These are phyloP conservation scores for Lampris megalopsis DNA, from an alignment of 2,113 vertebrate genomes.

Conservation along the genomic window DNA sequence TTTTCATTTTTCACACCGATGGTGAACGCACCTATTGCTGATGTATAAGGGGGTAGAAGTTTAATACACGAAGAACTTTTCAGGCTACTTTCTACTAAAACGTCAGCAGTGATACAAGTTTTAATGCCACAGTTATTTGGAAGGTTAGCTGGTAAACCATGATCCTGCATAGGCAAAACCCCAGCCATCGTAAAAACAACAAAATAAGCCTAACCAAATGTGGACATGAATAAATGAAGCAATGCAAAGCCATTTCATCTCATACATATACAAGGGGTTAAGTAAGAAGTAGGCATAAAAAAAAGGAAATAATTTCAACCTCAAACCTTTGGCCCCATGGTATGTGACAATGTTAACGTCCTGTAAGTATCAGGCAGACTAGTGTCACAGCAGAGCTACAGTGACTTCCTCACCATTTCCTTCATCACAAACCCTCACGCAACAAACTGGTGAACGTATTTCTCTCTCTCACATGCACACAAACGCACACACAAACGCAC, in stretches of 20 bases:
- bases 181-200: background rate
- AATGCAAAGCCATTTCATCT: background rate
- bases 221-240: constrained; percentile 29
- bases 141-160: constrained; percentile 2
- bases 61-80: no score
- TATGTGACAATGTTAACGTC: no score
- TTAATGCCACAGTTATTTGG: constrained; percentile 10
- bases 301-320: background rate
- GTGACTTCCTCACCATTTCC: constrained; percentile 3
- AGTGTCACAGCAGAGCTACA: constrained; percentile 44
- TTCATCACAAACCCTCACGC: constrained; percentile 4
- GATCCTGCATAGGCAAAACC: constrained; percentile 11
- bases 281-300: background rate
- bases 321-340: background rate
- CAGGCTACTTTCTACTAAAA: background rate
- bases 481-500: constrained; percentile 13
- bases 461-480: background rate
- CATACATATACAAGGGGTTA: background rate
- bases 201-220: constrained; percentile 52
- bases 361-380: constrained; percentile 6
- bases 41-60: no score
- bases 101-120: background rate
- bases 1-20: no score
- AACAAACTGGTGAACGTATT: background rate
- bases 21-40: no score